These are phyloP conservation scores for Dolichopus griseipennis DNA, from an alignment of 2,888 invertebrate genomes.

Conservation along the genomic window DNA sequence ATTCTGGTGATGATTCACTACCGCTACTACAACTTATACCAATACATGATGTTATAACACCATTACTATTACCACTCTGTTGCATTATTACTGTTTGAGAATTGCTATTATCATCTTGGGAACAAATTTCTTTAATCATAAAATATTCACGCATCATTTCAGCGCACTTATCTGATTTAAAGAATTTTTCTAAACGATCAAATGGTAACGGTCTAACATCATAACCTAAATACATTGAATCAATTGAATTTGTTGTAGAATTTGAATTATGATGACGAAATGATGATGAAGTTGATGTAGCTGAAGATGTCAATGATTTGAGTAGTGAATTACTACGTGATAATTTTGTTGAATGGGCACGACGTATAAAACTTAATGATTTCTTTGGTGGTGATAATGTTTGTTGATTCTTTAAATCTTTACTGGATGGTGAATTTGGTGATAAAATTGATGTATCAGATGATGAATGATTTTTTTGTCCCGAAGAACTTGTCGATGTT, in stretches of 20 bases:
- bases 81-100: slow-evolving; percentile 31
- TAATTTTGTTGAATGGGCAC: slow-evolving; percentile 64
- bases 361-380: slow-evolving; percentile 56
- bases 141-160: slow-evolving; percentile 40
- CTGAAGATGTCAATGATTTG: slow-evolving; percentile 48
- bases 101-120: slow-evolving; percentile 5
- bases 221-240: slow-evolving; percentile 32
- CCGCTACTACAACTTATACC: neutral
- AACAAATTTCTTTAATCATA: slow-evolving; percentile 33
- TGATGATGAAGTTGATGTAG: slow-evolving; percentile 27
- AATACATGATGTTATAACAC: slow-evolving; percentile 13
- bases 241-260: slow-evolving; percentile 9
- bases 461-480: slow-evolving; percentile 22
- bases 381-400: slow-evolving; percentile 47
- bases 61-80: slow-evolving; percentile 43
- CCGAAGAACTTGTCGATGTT: slow-evolving; percentile 22
- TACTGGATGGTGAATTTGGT: slow-evolving; percentile 40
- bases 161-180: slow-evolving; percentile 39
- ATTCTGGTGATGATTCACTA: neutral
- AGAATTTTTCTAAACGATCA: slow-evolving; percentile 39
- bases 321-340: slow-evolving; percentile 58
- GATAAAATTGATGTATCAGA: slow-evolving; percentile 14
- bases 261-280: neutral
- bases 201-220: slow-evolving; percentile 38
- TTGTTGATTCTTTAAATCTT: slow-evolving; percentile 23